Conservation (phyloP, 2,113 vertebrate genomes). For the Murina feae region DNA sequence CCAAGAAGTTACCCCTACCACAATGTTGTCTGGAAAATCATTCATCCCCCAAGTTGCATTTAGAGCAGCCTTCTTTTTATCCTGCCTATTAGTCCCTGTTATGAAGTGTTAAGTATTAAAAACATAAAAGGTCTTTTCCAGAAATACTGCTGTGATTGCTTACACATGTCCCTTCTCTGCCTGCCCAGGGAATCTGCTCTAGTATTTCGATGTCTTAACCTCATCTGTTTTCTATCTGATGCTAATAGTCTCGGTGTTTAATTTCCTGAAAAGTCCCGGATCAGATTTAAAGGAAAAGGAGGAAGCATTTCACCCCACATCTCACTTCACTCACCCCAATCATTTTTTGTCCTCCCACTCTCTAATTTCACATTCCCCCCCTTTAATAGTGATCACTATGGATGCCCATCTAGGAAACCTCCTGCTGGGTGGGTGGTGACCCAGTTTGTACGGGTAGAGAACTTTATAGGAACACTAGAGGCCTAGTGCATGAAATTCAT, state of each 20-base stretch:
- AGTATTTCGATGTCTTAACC: slow-evolving; percentile 74
- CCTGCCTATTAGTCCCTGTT: slow-evolving; percentile 83
- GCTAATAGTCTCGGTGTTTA: slow-evolving; percentile 83
- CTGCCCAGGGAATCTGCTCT: slow-evolving; percentile 74
- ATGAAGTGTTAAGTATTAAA: slow-evolving; percentile 89
- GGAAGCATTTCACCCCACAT: slow-evolving; percentile 56
- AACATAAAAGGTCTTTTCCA: slow-evolving; percentile 85
- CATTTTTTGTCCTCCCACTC: slow-evolving; percentile 50
- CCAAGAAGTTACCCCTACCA: background rate
- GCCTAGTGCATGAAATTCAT: too few relatives aligned
- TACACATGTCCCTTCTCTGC: slow-evolving; percentile 81
- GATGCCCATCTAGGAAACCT: slow-evolving; percentile 14
- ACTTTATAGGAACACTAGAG: background rate
- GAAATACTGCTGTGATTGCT: slow-evolving; percentile 84
- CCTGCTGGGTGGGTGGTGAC: slow-evolving; percentile 36
- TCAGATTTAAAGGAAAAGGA: slow-evolving; percentile 82
- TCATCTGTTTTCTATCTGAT: slow-evolving; percentile 88
- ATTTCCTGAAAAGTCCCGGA: slow-evolving; percentile 85
- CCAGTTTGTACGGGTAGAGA: background rate
- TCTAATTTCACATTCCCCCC: slow-evolving; percentile 51
- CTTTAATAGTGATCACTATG: slow-evolving; percentile 53
- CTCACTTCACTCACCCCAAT: slow-evolving; percentile 36
- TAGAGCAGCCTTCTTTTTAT: slow-evolving; percentile 78
- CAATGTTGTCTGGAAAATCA: slow-evolving; percentile 79
- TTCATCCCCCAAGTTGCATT: slow-evolving; percentile 71